Percentiles rank a stretch among this genome's conserved stretches.
These are phyloP conservation scores for Caenorhabditis panamensis DNA, from an alignment of 2,888 invertebrate genomes.

Conservation along the genomic window DNA sequence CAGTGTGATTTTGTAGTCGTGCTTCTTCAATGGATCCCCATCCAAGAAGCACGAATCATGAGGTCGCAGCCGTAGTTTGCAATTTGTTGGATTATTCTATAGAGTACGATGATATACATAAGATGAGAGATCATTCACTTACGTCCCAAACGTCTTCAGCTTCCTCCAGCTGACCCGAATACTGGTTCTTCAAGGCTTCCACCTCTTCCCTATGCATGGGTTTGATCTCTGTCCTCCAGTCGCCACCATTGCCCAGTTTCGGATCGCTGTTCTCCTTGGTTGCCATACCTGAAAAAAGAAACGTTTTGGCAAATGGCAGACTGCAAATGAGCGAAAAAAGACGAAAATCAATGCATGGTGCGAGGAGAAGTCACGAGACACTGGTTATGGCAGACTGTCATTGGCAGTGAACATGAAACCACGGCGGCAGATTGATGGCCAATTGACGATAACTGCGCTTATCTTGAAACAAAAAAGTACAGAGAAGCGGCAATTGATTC, in stretches of 20 bases:
- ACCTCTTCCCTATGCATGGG: constrained; percentile 54
- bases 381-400: neutral
- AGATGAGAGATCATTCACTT: neutral
- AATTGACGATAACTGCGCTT: constrained; percentile 29
- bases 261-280: constrained; percentile 16
- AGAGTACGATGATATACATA: no score
- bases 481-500: constrained; percentile 2
- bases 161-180: constrained; percentile 42
- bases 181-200: constrained; percentile 46
- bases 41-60: constrained; percentile 35
- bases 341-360: neutral
- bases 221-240: constrained; percentile 8
- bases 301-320: neutral
- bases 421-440: constrained; percentile 30
- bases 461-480: constrained; percentile 1
- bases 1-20: constrained; percentile 3
- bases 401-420: constrained; percentile 6
- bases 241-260: no score
- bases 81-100: constrained; percentile 41
- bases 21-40: constrained; percentile 13
- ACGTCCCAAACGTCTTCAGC: constrained; percentile 63
- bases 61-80: constrained; percentile 17
- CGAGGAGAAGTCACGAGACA: constrained; percentile 24
- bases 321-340: neutral
- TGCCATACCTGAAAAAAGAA: constrained; percentile 32